These are phyloP conservation scores for Apotomis capreana DNA, from an alignment of 2,888 invertebrate genomes.

Conservation along the genomic window DNA sequence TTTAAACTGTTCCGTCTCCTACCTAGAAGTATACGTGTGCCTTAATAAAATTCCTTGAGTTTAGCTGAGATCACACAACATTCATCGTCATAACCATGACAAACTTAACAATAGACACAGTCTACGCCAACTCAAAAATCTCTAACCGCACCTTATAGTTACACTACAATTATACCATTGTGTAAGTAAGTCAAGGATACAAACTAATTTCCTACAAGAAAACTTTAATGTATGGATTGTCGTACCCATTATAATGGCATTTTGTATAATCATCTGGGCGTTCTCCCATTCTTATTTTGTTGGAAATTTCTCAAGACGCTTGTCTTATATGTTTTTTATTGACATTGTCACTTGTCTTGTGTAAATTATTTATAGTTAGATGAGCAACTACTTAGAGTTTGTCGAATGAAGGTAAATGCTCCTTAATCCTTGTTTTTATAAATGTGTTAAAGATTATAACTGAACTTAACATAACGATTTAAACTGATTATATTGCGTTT, in stretches of 20 bases:
- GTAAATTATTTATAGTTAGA: too few relatives aligned
- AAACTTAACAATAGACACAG: background rate
- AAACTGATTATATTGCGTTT: too few relatives aligned
- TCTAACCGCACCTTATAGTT: background rate
- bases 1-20: too few relatives aligned
- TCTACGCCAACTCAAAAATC: background rate
- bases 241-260: slow-evolving; percentile 18
- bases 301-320: background rate
- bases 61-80: background rate
- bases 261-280: slow-evolving; percentile 9
- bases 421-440: too few relatives aligned
- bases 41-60: too few relatives aligned
- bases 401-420: too few relatives aligned
- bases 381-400: too few relatives aligned
- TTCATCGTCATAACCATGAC: background rate
- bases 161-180: background rate
- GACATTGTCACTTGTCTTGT: too few relatives aligned
- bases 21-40: too few relatives aligned
- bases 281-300: background rate
- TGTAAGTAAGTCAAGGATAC: slow-evolving; percentile 35
- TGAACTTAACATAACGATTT: too few relatives aligned
- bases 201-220: slow-evolving; percentile 36
- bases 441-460: too few relatives aligned
- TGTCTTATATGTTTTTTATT: too few relatives aligned
- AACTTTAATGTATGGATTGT: slow-evolving; percentile 22